Conservation (phyloP, 2,113 vertebrate genomes). For the Pipa parva region DNA sequence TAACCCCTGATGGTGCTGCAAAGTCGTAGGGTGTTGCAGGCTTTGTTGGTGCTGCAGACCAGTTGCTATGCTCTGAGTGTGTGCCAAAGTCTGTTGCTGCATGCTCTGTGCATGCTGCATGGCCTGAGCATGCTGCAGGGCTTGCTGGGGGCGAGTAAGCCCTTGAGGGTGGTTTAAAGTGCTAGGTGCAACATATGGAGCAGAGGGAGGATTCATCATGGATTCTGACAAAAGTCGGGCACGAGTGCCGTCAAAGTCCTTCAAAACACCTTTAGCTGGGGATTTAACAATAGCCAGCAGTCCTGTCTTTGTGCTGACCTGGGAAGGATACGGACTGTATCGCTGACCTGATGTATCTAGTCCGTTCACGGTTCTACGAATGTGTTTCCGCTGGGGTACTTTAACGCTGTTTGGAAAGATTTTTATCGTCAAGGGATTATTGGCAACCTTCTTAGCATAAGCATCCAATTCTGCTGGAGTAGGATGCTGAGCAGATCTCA, state of each 20-base stretch:
- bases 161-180: constrained; percentile 91
- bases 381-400: constrained; percentile 97
- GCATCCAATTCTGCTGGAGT: constrained; percentile 99
- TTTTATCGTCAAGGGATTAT: constrained; percentile 97
- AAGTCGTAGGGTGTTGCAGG: constrained; percentile 58
- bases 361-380: constrained; percentile 96
- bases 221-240: constrained; percentile 84
- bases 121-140: constrained; percentile 75
- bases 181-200: constrained; percentile 87
- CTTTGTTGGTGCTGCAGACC: constrained; percentile 55
- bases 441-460: constrained; percentile 99
- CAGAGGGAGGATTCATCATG: constrained; percentile 84
- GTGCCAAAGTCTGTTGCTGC: constrained; percentile 76
- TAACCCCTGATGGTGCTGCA: constrained; percentile 61
- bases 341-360: constrained; percentile 93
- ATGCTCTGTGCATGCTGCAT: constrained; percentile 71
- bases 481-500: constrained; percentile 98
- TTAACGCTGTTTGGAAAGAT: constrained; percentile 99
- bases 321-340: constrained; percentile 96
- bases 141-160: constrained; percentile 64
- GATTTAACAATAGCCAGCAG: constrained; percentile 92
- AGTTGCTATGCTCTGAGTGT: constrained; percentile 55
- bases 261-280: constrained; percentile 86
- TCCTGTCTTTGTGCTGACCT: constrained; percentile 85
- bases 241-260: constrained; percentile 93